Evolutionary conservation across 1,140 invertebrate species (phyloP).

Genomic region (Drosophila subpulchrella): DNA sequence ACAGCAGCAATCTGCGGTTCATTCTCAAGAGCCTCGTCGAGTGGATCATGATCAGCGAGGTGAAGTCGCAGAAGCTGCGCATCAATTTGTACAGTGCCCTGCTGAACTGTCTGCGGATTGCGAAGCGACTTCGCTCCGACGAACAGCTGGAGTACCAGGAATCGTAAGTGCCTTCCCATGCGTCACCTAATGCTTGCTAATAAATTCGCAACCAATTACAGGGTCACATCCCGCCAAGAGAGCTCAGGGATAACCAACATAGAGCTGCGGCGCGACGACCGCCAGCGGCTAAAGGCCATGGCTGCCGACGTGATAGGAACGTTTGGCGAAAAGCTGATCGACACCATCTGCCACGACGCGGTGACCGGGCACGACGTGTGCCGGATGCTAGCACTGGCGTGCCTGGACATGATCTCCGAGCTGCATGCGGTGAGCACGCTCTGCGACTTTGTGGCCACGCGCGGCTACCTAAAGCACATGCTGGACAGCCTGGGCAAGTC

Average conservation of each 20-base stretch:
- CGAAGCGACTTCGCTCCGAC: conserved; percentile 85
- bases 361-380: conserved; percentile 95
- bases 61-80: conserved; percentile 91
- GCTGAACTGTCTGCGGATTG: conserved; percentile 91
- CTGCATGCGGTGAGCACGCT: conserved; percentile 90
- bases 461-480: conserved; percentile 93
- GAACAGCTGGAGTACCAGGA: conserved; percentile 65
- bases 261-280: conserved; percentile 3
- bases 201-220: conserved; percentile 4
- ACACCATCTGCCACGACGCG: conserved; percentile 93
- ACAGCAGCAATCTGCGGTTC: conserved; percentile 88
- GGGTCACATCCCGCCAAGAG: conserved; percentile 87
- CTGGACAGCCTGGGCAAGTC: conserved; percentile 92
- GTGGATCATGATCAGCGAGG: conserved; percentile 89
- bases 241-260: conserved; percentile 72
- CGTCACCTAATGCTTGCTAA: too few relatives aligned
- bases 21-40: conserved; percentile 89
- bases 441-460: conserved; percentile 90
- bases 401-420: conserved; percentile 91
- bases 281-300: conserved; percentile 54
- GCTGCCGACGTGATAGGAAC: conserved; percentile 87
- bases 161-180: conserved; percentile 32
- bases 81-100: conserved; percentile 93
- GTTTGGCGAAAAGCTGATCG: conserved; percentile 93
- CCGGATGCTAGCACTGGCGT: conserved; percentile 93